These are phyloP conservation scores for Microtus ochrogaster DNA, from an alignment of 2,113 vertebrate species.

Conservation along the genomic window DNA sequence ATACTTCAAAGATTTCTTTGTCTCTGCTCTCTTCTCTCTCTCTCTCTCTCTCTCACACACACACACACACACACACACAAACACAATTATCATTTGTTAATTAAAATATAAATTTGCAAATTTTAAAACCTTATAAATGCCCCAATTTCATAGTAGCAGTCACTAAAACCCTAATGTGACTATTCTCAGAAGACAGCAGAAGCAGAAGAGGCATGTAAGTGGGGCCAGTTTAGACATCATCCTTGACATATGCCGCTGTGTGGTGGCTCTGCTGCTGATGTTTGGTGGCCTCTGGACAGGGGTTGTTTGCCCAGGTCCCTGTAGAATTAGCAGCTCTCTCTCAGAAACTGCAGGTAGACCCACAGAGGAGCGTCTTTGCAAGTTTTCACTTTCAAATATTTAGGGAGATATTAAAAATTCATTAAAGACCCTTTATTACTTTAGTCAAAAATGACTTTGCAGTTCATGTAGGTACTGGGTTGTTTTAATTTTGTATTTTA, in stretches of 20 bases:
- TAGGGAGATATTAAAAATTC: background rate
- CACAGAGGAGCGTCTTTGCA: background rate
- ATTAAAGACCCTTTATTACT: background rate
- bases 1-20: background rate
- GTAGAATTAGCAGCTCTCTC: background rate
- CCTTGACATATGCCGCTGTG: accelerated
- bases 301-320: background rate
- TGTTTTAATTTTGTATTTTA: slow-evolving; percentile 23
- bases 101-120: background rate
- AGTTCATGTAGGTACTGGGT: background rate
- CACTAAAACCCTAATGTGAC: background rate
- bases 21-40: too few relatives aligned
- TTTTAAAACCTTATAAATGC: background rate
- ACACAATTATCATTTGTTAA: background rate
- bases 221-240: background rate
- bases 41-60: too few relatives aligned
- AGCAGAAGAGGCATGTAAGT: background rate
- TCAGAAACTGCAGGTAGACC: background rate
- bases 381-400: background rate
- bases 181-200: background rate
- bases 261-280: background rate
- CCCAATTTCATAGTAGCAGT: background rate
- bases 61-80: too few relatives aligned
- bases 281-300: background rate
- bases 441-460: slow-evolving; percentile 5